Conservation (phyloP, 2,888 invertebrate species). For the Diarsia rubi region DNA sequence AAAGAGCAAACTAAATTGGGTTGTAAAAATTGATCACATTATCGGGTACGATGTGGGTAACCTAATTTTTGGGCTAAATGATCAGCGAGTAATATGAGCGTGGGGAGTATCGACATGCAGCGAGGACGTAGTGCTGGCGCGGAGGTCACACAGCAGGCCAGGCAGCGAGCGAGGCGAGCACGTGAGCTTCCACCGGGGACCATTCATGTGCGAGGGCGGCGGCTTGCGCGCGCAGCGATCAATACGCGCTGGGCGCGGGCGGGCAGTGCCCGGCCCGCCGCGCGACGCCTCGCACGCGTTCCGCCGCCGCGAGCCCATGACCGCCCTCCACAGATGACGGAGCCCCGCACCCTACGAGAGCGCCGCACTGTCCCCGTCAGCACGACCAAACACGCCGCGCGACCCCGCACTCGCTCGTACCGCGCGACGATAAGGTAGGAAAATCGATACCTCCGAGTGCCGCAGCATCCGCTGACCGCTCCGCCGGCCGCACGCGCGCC, state of each 20-base stretch:
- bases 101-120: conserved; percentile 71
- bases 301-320: conserved; percentile 82
- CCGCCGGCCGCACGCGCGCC: conserved; percentile 48
- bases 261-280: conserved; percentile 87
- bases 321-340: conserved; percentile 90
- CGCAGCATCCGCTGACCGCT: conserved; percentile 78
- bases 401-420: conserved; percentile 72
- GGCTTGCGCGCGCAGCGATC: conserved; percentile 87
- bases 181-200: conserved; percentile 88
- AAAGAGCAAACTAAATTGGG: not conserved
- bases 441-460: conserved; percentile 81
- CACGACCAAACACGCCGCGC: conserved; percentile 79
- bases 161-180: conserved; percentile 85
- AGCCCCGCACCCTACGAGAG: conserved; percentile 85
- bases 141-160: conserved; percentile 75
- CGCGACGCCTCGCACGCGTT: conserved; percentile 83
- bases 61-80: conserved; percentile 48
- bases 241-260: conserved; percentile 78
- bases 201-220: conserved; percentile 86
- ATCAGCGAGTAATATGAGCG: conserved; percentile 57
- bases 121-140: conserved; percentile 66
- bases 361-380: conserved; percentile 81
- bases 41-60: conserved; percentile 18
- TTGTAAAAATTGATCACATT: conserved; percentile 16
- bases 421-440: conserved; percentile 84